These are phyloP conservation scores for Hypocryptadius cinnamomeus DNA, from an alignment of 2,113 vertebrate genomes.

Conservation along the genomic window DNA sequence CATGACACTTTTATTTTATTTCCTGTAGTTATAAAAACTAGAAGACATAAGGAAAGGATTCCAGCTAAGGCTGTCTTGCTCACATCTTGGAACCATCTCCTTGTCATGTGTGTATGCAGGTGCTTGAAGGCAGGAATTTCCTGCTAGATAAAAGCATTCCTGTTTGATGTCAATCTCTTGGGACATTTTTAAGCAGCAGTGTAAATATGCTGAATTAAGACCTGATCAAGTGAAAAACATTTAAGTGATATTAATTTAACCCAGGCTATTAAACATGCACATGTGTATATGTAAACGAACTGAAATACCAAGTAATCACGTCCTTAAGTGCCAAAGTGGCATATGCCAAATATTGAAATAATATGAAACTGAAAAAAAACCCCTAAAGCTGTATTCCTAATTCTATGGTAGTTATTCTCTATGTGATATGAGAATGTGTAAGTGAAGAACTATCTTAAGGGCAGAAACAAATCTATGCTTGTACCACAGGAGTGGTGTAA, in stretches of 20 bases:
- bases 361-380: neutral
- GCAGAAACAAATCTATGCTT: neutral
- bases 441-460: neutral
- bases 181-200: neutral
- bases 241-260: neutral
- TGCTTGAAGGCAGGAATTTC: neutral
- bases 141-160: neutral
- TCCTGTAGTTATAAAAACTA: neutral
- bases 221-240: neutral
- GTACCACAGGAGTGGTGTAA: neutral
- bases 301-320: neutral
- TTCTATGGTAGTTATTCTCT: neutral
- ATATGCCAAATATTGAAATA: neutral
- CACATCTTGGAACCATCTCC: neutral
- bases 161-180: neutral
- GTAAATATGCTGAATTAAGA: neutral
- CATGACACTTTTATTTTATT: neutral
- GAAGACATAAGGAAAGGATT: neutral
- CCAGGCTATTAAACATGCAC: neutral
- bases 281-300: neutral
- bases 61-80: neutral
- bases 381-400: neutral
- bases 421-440: neutral
- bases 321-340: neutral
- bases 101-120: neutral